These are phyloP conservation scores for Drosophila prostipennis DNA, from an alignment of 2,888 invertebrate genomes.

Conservation along the genomic window DNA sequence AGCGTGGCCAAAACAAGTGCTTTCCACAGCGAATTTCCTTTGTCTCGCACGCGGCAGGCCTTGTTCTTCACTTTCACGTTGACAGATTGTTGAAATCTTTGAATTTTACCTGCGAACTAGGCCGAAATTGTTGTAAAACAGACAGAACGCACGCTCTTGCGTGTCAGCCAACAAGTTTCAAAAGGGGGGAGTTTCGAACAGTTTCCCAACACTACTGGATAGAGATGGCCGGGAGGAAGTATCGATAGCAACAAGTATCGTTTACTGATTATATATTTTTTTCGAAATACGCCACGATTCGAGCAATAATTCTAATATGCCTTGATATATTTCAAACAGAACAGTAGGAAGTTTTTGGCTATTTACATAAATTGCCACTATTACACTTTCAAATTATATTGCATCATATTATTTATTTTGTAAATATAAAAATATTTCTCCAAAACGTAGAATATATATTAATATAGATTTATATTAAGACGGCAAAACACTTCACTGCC, in stretches of 20 bases:
- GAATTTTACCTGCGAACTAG: constrained; percentile 69
- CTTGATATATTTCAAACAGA: too few species aligned
- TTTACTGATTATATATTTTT: background rate
- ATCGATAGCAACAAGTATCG: background rate
- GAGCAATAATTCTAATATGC: too few species aligned
- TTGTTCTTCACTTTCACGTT: background rate
- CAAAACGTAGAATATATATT: too few species aligned
- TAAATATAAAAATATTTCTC: too few species aligned
- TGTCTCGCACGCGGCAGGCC: constrained; percentile 7
- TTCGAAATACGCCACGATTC: background rate
- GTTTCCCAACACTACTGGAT: constrained; percentile 52
- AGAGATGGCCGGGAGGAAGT: constrained; percentile 18
- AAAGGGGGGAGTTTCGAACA: constrained; percentile 67
- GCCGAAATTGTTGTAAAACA: constrained; percentile 71
- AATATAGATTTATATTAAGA: too few species aligned
- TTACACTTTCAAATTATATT: too few species aligned
- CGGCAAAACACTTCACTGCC: too few species aligned
- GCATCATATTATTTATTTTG: too few species aligned
- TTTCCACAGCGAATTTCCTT: constrained; percentile 23
- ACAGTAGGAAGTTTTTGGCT: too few species aligned
- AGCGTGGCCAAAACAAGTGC: constrained; percentile 46
- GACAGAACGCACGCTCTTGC: constrained; percentile 82
- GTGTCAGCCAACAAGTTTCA: constrained; percentile 83
- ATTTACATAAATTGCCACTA: too few species aligned
- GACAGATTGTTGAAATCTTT: constrained; percentile 9